phyloP scores from a whole-genome alignment of 2,888 invertebrate genomes.

The Napeogenes inachia region DNA sequence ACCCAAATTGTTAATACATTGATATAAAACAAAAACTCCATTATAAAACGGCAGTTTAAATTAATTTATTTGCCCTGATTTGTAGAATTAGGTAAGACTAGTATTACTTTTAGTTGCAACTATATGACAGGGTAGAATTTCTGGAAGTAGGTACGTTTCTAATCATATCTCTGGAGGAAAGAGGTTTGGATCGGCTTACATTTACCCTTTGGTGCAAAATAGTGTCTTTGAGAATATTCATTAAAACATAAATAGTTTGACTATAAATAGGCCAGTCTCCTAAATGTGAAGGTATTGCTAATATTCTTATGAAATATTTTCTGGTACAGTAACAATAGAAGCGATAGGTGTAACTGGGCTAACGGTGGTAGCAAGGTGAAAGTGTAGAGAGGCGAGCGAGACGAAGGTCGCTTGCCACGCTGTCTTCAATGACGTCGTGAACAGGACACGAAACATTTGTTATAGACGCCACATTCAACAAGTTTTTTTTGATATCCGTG shows the following conservation, averaged over 20 bases:
- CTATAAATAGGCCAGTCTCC: neutral
- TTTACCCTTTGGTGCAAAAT: neutral
- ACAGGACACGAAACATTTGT: slow-evolving; percentile 13
- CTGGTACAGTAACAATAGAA: slow-evolving; percentile 12
- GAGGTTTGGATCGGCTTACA: neutral
- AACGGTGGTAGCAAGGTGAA: slow-evolving; percentile 59
- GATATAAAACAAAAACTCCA: too few species aligned
- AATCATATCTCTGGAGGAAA: slow-evolving; percentile 9
- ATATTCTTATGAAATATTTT: slow-evolving; percentile 12
- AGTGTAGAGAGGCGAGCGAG: slow-evolving; percentile 45
- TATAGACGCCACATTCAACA: neutral
- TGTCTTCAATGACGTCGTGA: slow-evolving; percentile 28
- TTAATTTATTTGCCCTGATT: slow-evolving; percentile 13
- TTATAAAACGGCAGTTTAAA: too few species aligned
- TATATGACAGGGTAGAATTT: slow-evolving; percentile 21
- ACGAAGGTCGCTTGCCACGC: slow-evolving; percentile 52
- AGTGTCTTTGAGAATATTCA: neutral
- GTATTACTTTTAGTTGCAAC: slow-evolving; percentile 15
- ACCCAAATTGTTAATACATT: too few species aligned
- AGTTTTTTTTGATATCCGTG: too few species aligned
- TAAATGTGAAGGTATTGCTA: slow-evolving; percentile 13
- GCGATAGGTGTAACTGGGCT: slow-evolving; percentile 56
- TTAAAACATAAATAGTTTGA: neutral
- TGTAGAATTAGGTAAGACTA: slow-evolving; percentile 20
- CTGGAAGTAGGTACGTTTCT: slow-evolving; percentile 6